These are phyloP conservation scores for Ramphastos sulfuratus DNA, from an alignment of 2,113 vertebrate species.

Conservation along the genomic window DNA sequence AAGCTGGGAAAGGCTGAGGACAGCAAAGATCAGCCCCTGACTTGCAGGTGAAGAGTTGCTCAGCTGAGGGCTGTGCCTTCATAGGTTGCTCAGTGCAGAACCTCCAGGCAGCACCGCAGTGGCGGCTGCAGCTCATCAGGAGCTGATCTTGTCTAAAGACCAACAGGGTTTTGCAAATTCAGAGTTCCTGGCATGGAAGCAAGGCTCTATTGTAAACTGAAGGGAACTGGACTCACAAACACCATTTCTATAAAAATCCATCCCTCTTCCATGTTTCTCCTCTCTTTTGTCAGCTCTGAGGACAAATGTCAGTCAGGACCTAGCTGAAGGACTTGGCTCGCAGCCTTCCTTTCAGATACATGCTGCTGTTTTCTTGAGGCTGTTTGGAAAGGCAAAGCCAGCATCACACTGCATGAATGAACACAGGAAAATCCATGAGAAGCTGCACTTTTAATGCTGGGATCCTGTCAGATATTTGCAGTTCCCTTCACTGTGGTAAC, in stretches of 20 bases:
- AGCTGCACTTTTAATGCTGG: background rate
- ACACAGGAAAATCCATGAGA: background rate
- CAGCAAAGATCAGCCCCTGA: background rate
- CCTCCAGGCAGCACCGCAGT: background rate
- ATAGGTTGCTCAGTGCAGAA: background rate
- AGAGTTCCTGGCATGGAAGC: background rate
- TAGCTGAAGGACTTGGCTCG: background rate
- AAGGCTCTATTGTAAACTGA: background rate
- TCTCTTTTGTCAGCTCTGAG: background rate
- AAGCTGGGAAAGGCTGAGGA: background rate
- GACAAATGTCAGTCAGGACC: background rate
- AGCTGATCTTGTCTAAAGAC: background rate
- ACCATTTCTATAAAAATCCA: slow-evolving; percentile 34
- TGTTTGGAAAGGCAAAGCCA: background rate
- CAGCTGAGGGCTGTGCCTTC: background rate
- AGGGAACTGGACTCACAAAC: background rate
- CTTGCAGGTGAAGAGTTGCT: background rate
- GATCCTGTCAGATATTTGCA: background rate
- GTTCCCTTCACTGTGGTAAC: background rate
- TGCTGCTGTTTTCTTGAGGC: background rate
- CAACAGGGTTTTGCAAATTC: slow-evolving; percentile 38
- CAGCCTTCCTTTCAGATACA: background rate
- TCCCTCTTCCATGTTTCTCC: background rate
- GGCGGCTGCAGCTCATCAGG: background rate
- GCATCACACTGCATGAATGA: background rate